A percentile compares a stretch with the other conserved stretches of the same genome.
phyloP scores from a whole-genome alignment of 2,888 invertebrate genomes.

The Lamproptera curius region DNA sequence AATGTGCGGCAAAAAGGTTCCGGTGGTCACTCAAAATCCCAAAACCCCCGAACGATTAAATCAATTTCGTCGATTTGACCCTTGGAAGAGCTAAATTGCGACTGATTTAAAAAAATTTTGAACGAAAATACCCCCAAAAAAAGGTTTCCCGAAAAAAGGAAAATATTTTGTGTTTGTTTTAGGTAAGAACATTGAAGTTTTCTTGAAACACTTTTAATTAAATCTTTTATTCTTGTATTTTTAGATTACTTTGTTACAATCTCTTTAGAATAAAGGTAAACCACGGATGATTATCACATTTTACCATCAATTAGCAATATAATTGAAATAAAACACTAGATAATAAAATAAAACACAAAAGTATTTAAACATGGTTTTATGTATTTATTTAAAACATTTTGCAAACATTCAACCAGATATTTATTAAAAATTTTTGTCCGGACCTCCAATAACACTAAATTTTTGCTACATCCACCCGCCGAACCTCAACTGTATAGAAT shows the following conservation, averaged over 20 bases:
- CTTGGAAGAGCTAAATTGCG: constrained; percentile 64
- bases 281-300: no score
- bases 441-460: constrained; percentile 10
- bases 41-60: constrained; percentile 53
- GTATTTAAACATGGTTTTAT: constrained; percentile 11
- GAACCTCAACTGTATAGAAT: constrained; percentile 10
- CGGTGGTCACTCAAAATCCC: constrained; percentile 73
- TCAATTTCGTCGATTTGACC: constrained; percentile 65
- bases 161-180: no score
- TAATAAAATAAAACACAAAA: no score
- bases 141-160: no score
- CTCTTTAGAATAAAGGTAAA: no score
- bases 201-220: no score
- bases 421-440: constrained; percentile 13
- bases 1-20: constrained; percentile 81
- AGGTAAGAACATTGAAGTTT: no score
- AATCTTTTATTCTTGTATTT: no score
- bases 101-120: constrained; percentile 22
- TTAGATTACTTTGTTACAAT: no score
- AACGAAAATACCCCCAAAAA: no score
- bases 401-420: constrained; percentile 7
- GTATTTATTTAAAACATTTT: constrained; percentile 4
- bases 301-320: no score
- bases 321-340: no score
- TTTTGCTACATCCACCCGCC: constrained; percentile 4